Evolutionary conservation across 92 coral and sea anemone species (phyloP), one percentile per base, ranked within the genome.

Genomic region (Parazoanthus swiftii): DNA sequence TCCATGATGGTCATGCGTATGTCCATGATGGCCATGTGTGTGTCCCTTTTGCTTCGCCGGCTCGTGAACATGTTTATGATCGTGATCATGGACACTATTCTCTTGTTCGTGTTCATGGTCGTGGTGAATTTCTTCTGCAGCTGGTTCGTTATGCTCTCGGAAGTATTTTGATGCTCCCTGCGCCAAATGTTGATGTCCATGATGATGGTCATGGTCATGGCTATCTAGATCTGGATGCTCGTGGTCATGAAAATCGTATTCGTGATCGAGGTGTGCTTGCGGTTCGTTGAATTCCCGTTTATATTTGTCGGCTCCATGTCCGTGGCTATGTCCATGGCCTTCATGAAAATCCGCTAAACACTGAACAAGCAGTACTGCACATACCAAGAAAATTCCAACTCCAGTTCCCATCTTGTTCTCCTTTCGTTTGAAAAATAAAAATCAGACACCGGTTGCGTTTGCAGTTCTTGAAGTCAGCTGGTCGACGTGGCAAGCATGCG

Each of bases 401-500:
- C 54, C 74, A 7, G 2, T 66, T 39, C 58, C 50, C 86, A 63
- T 82, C 74, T 38, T 81, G n/a, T 29, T 20, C 21, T 3, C 10
- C 70, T 80, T 80, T 51, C 36, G 26, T 43, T 76, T 54, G 43
- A 77, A 39, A 39, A 39, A 39, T 0, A 72, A 86, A 58, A 88
- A 88, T 43, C 80, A 63, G 59, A 36, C 25, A n/a, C 76, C 86
- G 86, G 78, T 84, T 84, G 77, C 72, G 79, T 78, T 68, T 15
- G 93, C 90, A 91, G 89, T 89, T 80, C 66, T 71, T 74, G 18
- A 26, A 80, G 91, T 88, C 98, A 94, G 98, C 95, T 88, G 98
- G 88, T 46, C 46, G 74, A 90, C 98, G 95, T 94, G 95, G 98
- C 93, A 89, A 86, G 93, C 93, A 94, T 93, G 98, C 98, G 93